These are phyloP conservation scores for Penaeus chinensis DNA, from an alignment of 1,140 invertebrate species.

Conservation along the genomic window DNA sequence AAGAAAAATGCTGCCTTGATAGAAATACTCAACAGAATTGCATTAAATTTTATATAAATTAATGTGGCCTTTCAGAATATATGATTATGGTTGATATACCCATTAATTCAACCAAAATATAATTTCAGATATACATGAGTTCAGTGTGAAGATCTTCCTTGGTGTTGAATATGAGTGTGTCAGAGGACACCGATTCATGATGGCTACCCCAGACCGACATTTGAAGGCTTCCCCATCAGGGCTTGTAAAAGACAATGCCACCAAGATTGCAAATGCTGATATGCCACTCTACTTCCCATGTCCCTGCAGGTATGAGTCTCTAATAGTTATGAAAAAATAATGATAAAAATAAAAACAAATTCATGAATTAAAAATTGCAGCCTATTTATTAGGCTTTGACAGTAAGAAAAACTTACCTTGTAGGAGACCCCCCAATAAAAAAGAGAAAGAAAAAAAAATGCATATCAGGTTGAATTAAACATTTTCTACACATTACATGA, in stretches of 20 bases:
- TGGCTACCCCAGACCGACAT: constrained; percentile 87
- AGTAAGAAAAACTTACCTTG: no score
- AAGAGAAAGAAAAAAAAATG: no score
- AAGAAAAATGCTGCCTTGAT: no score
- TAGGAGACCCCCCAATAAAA: no score
- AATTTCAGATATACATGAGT: constrained; percentile 70
- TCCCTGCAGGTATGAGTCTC: constrained; percentile 76
- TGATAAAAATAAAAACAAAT: background rate
- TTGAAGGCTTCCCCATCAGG: constrained; percentile 81
- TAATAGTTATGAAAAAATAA: background rate
- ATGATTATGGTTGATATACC: no score
- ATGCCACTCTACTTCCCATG: constrained; percentile 94
- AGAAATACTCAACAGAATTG: no score
- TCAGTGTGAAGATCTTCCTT: constrained; percentile 93
- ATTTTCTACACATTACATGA: no score
- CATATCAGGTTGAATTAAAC: no score
- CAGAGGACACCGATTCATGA: constrained; percentile 94
- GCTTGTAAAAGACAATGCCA: constrained; percentile 85
- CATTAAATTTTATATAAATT: no score
- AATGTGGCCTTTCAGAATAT: no score
- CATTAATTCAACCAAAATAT: background rate
- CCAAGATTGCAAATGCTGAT: constrained; percentile 83
- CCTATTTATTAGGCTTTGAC: no score
- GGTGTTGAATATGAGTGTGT: constrained; percentile 98
- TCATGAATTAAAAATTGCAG: background rate